A percentile compares a stretch with the other conserved stretches of the same genome.
phyloP scores from a whole-genome alignment of 1,140 invertebrate genomes.

The Drosophila sechellia region DNA sequence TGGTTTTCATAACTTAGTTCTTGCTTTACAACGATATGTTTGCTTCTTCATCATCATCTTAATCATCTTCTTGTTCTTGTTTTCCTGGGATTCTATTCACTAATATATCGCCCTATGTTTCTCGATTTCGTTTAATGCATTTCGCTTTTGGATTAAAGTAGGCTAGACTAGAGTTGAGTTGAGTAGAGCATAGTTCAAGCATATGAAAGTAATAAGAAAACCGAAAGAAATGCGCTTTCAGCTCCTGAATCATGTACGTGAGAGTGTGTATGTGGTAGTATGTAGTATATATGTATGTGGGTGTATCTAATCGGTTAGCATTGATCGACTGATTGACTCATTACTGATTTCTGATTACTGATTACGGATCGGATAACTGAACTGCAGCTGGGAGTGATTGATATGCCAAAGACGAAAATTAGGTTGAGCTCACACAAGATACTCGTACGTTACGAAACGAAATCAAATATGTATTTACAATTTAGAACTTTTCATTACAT shows the following conservation, averaged over 20 bases:
- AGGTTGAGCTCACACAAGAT: constrained; percentile 15
- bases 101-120: constrained; percentile 7
- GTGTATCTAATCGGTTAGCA: constrained; percentile 22
- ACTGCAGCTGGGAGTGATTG: constrained; percentile 20
- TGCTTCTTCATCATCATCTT: constrained; percentile 53
- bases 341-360: constrained; percentile 8
- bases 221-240: constrained; percentile 53
- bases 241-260: constrained; percentile 31
- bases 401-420: constrained; percentile 27
- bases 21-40: constrained; percentile 74
- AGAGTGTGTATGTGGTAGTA: not conserved
- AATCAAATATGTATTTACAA: constrained; percentile 27
- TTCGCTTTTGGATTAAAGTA: constrained; percentile 38
- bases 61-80: constrained; percentile 1
- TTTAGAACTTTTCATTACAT: not conserved
- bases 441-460: constrained; percentile 13
- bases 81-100: constrained; percentile 11
- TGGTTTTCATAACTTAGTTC: constrained; percentile 36
- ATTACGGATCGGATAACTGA: constrained; percentile 23
- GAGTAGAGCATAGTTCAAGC: constrained; percentile 37
- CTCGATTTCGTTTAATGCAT: constrained; percentile 6
- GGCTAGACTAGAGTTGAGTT: constrained; percentile 38
- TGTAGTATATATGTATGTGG: not conserved
- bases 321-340: constrained; percentile 31
- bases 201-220: constrained; percentile 58